Conservation (phyloP, 2,797 vertebrate genomes). For the Brachyalestes nurse region DNA sequence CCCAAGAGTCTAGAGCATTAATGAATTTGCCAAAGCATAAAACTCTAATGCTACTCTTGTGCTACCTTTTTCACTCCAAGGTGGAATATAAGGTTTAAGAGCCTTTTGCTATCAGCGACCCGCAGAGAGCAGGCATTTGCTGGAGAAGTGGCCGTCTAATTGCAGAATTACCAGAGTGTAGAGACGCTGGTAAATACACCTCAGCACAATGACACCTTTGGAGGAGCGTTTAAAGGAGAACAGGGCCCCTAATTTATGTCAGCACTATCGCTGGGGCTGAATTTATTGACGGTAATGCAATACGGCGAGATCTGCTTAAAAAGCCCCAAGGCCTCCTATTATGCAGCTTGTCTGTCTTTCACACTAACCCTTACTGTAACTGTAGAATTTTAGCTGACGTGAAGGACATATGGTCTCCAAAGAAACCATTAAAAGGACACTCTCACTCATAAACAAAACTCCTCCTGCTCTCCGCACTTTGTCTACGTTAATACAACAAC, state of each 20-base stretch:
- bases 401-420: slow-evolving; percentile 77
- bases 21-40: slow-evolving; percentile 63
- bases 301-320: slow-evolving; percentile 76
- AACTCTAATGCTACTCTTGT: slow-evolving; percentile 60
- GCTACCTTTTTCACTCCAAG: slow-evolving; percentile 67
- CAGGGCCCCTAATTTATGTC: slow-evolving; percentile 78
- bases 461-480: slow-evolving; percentile 29
- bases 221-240: slow-evolving; percentile 55
- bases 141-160: slow-evolving; percentile 66
- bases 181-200: slow-evolving; percentile 40
- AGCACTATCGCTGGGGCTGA: slow-evolving; percentile 70
- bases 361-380: slow-evolving; percentile 76
- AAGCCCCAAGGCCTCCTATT: slow-evolving; percentile 68
- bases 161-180: slow-evolving; percentile 56
- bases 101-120: slow-evolving; percentile 75
- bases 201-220: slow-evolving; percentile 60
- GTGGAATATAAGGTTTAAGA: slow-evolving; percentile 76
- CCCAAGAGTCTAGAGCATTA: slow-evolving; percentile 50
- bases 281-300: slow-evolving; percentile 81
- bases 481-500: slow-evolving; percentile 57
- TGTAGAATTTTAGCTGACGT: slow-evolving; percentile 74
- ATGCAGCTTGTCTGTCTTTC: slow-evolving; percentile 78
- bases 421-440: slow-evolving; percentile 70
- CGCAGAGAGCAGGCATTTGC: slow-evolving; percentile 67
- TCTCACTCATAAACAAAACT: slow-evolving; percentile 27